Base-by-base conservation (phyloP, 1,140 invertebrate genomes). In the Scylla paramamosain region DNA sequence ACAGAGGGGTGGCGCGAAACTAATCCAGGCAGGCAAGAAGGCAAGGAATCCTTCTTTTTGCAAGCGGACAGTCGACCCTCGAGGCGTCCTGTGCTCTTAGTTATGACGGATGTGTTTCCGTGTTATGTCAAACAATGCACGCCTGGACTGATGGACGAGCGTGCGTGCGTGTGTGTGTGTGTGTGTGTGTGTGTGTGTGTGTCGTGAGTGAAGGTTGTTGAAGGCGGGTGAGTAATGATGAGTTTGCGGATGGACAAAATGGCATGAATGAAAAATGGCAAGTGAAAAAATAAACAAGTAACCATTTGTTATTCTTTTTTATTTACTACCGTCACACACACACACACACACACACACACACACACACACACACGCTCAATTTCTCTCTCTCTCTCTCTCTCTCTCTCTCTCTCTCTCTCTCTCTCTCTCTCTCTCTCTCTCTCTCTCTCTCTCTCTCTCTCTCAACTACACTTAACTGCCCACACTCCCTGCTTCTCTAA, bases 321-420 rank as follows among this genome's bases (percentile, higher is more conserved):
- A 14, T 20, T 59, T 20, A 39, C 39, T 39, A 39, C 39, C 39
- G 39, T 2, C 39, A 39, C 39, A 39, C 39, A 39, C 39, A 39
- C 39, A 39, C 39, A 39, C 39, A 39, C 39, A 39, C 39, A 39
- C 39, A 39, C 39, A 39, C 39, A 39, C 39, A 39, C 39, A 39
- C 39, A 39, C 39, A 39, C 39, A 39, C 39, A 39, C 39, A 39
- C 39, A 39, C 39, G 6, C 52, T 59, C 3, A 14, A 12, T 59
- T 20, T 4, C 52, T 59, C 52, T 59, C 52, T 59, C 52, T 59
- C 52, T 59, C 52, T 31, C 28, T 31, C 28, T 29, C 83, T 86
- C 83, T 86, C 83, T 86, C 83, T 86, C 83, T 86, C 83, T 86
- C 83, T 86, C 83, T 86, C 83, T 86, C 83, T 86, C 83, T 86